Evolutionary conservation across 2,113 vertebrate species (phyloP).

Genomic region (Mus pahari): DNA sequence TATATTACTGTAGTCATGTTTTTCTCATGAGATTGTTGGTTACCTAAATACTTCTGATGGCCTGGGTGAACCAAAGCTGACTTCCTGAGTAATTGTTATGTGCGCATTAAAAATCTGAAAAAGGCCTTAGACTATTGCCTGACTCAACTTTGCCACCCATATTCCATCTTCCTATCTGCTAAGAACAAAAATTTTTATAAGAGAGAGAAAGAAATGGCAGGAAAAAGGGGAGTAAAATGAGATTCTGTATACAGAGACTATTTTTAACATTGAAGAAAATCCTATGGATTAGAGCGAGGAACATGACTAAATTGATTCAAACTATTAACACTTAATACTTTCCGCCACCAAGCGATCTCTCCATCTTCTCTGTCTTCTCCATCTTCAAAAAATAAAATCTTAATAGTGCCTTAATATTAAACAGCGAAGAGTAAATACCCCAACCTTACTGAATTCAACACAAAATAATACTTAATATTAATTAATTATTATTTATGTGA

Average conservation of each 20-base stretch:
- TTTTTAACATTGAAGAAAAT: not conserved
- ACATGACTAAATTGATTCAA: not conserved
- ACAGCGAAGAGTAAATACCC: not conserved
- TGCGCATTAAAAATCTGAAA: not conserved
- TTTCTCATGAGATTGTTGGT: not conserved
- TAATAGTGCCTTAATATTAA: not conserved
- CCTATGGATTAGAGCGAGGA: not conserved
- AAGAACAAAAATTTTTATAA: not conserved
- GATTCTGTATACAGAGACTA: not conserved
- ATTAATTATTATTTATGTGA: not conserved
- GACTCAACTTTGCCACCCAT: not conserved
- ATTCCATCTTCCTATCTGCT: not conserved
- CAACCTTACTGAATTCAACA: not conserved
- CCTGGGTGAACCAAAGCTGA: not conserved
- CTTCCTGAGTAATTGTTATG: too few species aligned
- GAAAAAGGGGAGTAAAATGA: not conserved
- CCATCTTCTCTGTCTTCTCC: too few species aligned
- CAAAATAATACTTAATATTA: not conserved
- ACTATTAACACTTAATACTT: not conserved
- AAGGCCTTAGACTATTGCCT: not conserved
- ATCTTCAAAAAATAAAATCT: too few species aligned
- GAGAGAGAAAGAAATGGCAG: fast-evolving
- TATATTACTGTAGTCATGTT: not conserved
- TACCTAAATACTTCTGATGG: not conserved
- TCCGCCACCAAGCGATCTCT: not conserved